phyloP scores from a whole-genome alignment of 1,140 invertebrate genomes.

The Drosophila tropicalis region DNA sequence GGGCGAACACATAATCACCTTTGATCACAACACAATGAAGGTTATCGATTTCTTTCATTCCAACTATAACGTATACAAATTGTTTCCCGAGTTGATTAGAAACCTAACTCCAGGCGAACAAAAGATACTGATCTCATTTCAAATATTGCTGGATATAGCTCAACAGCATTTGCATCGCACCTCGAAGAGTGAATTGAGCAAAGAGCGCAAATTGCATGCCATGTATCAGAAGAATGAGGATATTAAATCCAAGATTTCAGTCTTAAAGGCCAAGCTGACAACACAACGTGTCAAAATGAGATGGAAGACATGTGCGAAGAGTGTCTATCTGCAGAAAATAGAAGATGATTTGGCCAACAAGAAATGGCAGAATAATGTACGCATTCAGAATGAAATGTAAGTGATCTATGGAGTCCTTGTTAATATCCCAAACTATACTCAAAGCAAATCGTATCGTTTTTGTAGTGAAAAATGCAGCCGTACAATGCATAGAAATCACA shows the following conservation, averaged over 20 bases:
- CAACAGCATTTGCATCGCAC: conserved; percentile 47
- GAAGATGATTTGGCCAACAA: conserved; percentile 59
- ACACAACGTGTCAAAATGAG: conserved; percentile 30
- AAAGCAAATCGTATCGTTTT: neutral
- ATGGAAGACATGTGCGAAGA: conserved; percentile 55
- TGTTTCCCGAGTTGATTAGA: conserved; percentile 46
- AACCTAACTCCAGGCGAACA: conserved; percentile 26
- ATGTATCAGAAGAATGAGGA: conserved; percentile 54
- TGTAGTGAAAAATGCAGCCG: conserved; percentile 49
- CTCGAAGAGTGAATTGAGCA: conserved; percentile 49
- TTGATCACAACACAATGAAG: conserved; percentile 41
- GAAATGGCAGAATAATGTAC: conserved; percentile 67
- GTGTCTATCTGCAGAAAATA: conserved; percentile 40
- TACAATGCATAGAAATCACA: conserved; percentile 41
- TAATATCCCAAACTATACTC: too few relatives aligned
- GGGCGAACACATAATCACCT: conserved; percentile 15
- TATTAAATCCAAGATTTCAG: conserved; percentile 33
- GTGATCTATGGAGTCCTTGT: neutral
- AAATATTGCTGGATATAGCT: conserved; percentile 47
- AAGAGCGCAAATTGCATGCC: conserved; percentile 53
- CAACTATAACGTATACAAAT: conserved; percentile 28
- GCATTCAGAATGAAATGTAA: conserved; percentile 69
- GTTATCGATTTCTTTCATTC: conserved; percentile 55
- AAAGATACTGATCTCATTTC: conserved; percentile 45
- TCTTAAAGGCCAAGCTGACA: conserved; percentile 23